These are phyloP conservation scores for Hermaeophaga mercurialis DNA, from an alignment of 2,888 invertebrate species.

Conservation along the genomic window DNA sequence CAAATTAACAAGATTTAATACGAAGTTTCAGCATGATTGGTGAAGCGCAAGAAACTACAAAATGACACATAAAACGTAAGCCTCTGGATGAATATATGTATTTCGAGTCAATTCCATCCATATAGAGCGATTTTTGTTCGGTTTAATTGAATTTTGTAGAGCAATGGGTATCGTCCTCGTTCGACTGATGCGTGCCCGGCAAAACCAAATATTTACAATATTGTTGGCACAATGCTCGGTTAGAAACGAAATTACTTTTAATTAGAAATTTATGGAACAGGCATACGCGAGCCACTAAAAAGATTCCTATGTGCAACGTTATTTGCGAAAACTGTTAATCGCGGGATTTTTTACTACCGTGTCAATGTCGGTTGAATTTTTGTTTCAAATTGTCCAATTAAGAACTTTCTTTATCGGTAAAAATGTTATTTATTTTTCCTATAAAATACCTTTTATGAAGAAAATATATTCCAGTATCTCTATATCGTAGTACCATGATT, in stretches of 20 bases:
- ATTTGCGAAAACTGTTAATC: too few species aligned
- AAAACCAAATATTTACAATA: constrained; percentile 13
- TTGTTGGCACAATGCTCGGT: not conserved
- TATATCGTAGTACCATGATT: too few species aligned
- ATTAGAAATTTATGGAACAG: constrained; percentile 4
- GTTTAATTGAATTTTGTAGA: constrained; percentile 14
- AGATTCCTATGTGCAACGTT: too few species aligned
- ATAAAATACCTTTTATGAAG: too few species aligned
- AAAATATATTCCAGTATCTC: too few species aligned
- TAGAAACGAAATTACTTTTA: constrained; percentile 8
- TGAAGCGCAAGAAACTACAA: not conserved
- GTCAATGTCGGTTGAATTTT: too few species aligned
- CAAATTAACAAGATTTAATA: too few species aligned
- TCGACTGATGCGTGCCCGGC: constrained; percentile 1
- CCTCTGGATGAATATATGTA: not conserved
- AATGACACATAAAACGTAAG: not conserved
- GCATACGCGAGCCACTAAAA: not conserved
- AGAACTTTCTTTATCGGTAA: too few species aligned
- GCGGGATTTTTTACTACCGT: too few species aligned
- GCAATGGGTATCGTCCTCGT: constrained; percentile 4
- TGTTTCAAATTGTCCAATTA: too few species aligned
- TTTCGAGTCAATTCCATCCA: not conserved
- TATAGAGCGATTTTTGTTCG: constrained; percentile 7
- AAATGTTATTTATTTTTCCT: too few species aligned
- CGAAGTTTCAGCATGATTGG: constrained; percentile 1